These are phyloP conservation scores for Canis aureus DNA, from an alignment of 2,113 vertebrate species.

Conservation along the genomic window DNA sequence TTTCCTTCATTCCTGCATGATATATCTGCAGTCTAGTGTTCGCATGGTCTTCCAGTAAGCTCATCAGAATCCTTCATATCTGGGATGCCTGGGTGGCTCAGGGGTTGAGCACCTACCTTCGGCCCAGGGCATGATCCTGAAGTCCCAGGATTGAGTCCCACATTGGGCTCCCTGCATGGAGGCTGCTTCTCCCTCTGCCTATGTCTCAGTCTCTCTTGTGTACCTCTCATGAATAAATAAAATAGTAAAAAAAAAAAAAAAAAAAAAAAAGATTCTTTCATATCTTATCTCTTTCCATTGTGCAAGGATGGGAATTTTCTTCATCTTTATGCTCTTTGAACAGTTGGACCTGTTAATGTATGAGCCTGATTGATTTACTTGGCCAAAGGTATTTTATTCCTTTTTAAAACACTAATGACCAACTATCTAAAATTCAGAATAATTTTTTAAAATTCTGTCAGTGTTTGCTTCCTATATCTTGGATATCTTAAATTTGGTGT, in stretches of 20 bases:
- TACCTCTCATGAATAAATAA: too few species aligned
- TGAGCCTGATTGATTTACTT: neutral
- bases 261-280: neutral
- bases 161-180: too few species aligned
- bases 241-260: too few species aligned
- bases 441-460: neutral
- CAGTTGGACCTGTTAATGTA: neutral
- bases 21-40: neutral
- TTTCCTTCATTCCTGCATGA: neutral
- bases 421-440: neutral
- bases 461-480: neutral
- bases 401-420: neutral
- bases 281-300: neutral
- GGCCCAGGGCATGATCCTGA: too few species aligned
- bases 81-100: neutral
- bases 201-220: too few species aligned
- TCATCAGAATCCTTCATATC: neutral
- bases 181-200: too few species aligned
- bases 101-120: too few species aligned
- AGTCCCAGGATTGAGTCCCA: too few species aligned
- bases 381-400: neutral
- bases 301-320: neutral
- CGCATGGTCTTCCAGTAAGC: neutral
- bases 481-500: neutral
- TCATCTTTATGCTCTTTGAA: neutral